phyloP scores from a whole-genome alignment of 2,113 vertebrate species.

The Sinocyclocheilus grahami region DNA sequence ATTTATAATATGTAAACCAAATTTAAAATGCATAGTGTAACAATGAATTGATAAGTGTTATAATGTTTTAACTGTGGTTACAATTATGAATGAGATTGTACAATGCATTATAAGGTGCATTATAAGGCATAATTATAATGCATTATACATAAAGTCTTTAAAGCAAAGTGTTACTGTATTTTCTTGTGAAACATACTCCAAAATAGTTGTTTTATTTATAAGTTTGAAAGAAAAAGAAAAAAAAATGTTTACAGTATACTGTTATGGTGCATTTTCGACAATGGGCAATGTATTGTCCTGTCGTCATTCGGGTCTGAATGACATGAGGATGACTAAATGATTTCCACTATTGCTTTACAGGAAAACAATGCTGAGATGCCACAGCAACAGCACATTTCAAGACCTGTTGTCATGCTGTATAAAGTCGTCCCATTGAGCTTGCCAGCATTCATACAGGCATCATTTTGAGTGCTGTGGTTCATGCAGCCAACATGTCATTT shows the following conservation, averaged over 20 bases:
- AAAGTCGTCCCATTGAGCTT: background rate
- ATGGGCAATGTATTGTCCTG: background rate
- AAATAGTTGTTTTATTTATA: no score
- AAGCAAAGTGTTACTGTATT: no score
- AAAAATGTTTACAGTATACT: no score
- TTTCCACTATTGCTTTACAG: background rate
- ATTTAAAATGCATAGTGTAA: no score
- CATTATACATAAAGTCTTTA: no score
- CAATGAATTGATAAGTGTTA: no score
- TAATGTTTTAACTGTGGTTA: no score
- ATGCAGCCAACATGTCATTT: constrained; percentile 29
- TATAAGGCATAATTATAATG: no score
- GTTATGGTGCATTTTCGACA: background rate
- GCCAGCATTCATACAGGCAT: constrained; percentile 1
- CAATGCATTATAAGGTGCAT: no score
- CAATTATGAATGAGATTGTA: no score
- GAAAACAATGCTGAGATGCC: background rate
- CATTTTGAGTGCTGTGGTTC: constrained; percentile 13
- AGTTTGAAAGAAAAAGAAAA: no score
- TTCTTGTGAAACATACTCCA: background rate
- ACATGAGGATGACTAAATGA: background rate
- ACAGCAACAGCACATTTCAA: background rate
- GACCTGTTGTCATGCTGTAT: background rate
- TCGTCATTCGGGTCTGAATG: background rate
- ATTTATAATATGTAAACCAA: no score